Evolutionary conservation across 2,888 invertebrate species (phyloP).

Genomic region (Catotricha subobsoleta): DNA sequence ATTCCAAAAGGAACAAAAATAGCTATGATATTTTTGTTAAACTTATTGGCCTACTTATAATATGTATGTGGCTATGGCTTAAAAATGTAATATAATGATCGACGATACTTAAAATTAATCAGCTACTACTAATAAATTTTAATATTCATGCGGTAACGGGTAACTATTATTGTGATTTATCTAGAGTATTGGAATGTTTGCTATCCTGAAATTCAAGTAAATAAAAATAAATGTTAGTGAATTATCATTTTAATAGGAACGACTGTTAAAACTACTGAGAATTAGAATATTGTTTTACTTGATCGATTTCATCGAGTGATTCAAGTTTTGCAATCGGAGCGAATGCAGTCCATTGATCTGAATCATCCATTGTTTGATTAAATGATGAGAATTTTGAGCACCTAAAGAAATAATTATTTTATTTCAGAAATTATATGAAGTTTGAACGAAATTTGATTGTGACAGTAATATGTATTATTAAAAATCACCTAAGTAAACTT

Average conservation of each 20-base stretch:
- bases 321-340: conserved; percentile 48
- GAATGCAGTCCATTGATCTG: conserved; percentile 20
- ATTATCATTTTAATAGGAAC: background rate
- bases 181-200: conserved; percentile 16
- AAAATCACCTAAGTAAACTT: conserved; percentile 16
- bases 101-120: no score
- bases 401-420: conserved; percentile 11
- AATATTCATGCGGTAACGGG: no score
- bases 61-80: no score
- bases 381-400: conserved; percentile 21
- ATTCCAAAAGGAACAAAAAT: no score
- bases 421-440: background rate
- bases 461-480: background rate
- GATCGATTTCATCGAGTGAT: conserved; percentile 43
- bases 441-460: background rate
- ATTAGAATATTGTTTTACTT: conserved; percentile 16
- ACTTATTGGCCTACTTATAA: no score
- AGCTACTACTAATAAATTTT: no score
- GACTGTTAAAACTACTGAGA: background rate
- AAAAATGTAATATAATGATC: no score
- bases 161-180: conserved; percentile 15
- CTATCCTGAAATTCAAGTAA: conserved; percentile 13
- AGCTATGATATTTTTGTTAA: no score
- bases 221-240: background rate
- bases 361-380: conserved; percentile 19